Percentiles rank a stretch among this genome's conserved stretches.
These are phyloP conservation scores for Rousettus leschenaultii DNA, from an alignment of 2,113 vertebrate species.

Conservation along the genomic window DNA sequence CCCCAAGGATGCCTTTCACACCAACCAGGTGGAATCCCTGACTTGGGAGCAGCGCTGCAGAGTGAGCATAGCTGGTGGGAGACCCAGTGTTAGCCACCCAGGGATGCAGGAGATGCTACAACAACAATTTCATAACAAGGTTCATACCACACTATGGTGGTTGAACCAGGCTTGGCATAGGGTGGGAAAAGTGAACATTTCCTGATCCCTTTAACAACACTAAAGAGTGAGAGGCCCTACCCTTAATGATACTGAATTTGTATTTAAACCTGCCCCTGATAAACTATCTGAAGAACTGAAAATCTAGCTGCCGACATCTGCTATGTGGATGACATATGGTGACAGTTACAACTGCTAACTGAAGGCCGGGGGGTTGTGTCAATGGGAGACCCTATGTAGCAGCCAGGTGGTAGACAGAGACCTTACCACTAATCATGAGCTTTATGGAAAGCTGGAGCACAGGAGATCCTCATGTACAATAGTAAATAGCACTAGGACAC, in stretches of 20 bases:
- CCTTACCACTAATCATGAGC: neutral
- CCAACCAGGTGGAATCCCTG: conserved; percentile 84
- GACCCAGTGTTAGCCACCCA: neutral
- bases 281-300: neutral
- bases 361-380: neutral
- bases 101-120: neutral
- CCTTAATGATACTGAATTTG: neutral
- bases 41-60: conserved; percentile 85
- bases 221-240: neutral
- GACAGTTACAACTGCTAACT: neutral
- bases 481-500: neutral
- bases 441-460: neutral
- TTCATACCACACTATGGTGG: neutral
- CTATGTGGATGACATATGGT: neutral
- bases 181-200: neutral
- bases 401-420: neutral
- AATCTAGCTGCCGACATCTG: neutral
- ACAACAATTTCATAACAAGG: accelerated
- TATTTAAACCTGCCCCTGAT: neutral
- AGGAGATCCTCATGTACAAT: neutral
- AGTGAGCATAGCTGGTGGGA: conserved; percentile 72
- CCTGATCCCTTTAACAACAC: neutral
- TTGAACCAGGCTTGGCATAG: neutral
- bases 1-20: conserved; percentile 87
- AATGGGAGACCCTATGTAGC: neutral